A percentile compares a stretch with the other conserved stretches of the same genome.
These are phyloP conservation scores for Polietes domitor DNA, from an alignment of 2,888 invertebrate species.

Conservation along the genomic window DNA sequence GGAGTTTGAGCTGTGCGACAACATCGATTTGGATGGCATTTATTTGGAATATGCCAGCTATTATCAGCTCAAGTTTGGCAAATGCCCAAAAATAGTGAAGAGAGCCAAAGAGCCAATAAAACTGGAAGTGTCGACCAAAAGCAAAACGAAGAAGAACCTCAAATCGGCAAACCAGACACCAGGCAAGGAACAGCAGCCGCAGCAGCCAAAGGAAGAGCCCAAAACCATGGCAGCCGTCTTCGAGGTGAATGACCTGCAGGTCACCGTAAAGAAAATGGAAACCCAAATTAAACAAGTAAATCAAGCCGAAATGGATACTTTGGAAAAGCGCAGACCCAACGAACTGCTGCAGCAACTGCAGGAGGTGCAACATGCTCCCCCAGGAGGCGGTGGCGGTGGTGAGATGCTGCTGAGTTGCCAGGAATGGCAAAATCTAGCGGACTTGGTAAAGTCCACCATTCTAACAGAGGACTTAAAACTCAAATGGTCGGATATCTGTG, in stretches of 20 bases:
- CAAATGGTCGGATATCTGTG: conserved; percentile 91
- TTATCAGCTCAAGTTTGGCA: conserved; percentile 92
- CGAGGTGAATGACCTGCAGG: conserved; percentile 69
- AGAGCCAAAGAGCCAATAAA: conserved; percentile 72
- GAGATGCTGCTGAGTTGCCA: conserved; percentile 71
- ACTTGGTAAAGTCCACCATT: conserved; percentile 81
- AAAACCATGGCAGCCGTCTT: background rate
- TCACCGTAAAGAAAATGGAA: conserved; percentile 73
- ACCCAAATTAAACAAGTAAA: conserved; percentile 45
- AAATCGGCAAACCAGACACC: conserved; percentile 35
- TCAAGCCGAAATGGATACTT: conserved; percentile 22
- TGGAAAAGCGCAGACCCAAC: background rate
- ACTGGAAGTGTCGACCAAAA: conserved; percentile 69
- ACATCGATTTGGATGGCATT: conserved; percentile 93
- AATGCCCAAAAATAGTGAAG: conserved; percentile 91
- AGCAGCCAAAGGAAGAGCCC: conserved; percentile 40
- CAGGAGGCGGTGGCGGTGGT: conserved; percentile 56
- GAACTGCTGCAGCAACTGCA: conserved; percentile 62
- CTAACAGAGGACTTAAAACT: conserved; percentile 83
- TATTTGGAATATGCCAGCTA: conserved; percentile 94
- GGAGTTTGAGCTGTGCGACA: conserved; percentile 91
- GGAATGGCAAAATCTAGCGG: conserved; percentile 77
- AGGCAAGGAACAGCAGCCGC: conserved; percentile 60
- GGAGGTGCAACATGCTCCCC: conserved; percentile 74
- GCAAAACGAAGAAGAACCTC: conserved; percentile 53